Evolutionary conservation across 2,113 vertebrate genomes (phyloP).

Genomic region (Geothlypis trichas): DNA sequence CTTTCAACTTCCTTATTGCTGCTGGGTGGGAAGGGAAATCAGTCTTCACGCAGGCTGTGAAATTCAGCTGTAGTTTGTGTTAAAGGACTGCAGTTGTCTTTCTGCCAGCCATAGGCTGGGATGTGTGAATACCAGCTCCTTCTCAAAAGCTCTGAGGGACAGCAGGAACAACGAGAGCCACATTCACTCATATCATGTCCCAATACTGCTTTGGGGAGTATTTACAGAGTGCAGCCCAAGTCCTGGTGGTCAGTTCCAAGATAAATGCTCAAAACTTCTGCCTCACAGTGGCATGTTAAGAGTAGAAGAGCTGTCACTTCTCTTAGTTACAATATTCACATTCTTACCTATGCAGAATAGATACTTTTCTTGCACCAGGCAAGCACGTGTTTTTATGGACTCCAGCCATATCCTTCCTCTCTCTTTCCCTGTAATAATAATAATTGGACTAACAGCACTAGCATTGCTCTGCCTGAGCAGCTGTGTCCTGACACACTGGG

Average conservation of each 20-base stretch:
- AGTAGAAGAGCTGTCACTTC: background rate
- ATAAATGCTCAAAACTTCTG: background rate
- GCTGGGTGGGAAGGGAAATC: background rate
- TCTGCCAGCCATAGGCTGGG: background rate
- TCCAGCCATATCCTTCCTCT: background rate
- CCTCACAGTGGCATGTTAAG: background rate
- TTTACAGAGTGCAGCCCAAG: background rate
- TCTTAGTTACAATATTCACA: background rate
- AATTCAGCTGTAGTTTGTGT: background rate
- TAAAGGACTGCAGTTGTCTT: background rate
- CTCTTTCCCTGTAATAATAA: background rate
- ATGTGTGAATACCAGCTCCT: background rate
- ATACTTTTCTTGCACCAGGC: background rate
- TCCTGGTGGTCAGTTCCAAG: background rate
- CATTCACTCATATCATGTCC: rapidly evolving
- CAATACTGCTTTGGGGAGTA: background rate
- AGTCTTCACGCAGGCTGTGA: background rate
- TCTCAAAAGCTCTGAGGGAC: background rate
- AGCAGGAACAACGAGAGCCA: background rate
- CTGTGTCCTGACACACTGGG: rapidly evolving
- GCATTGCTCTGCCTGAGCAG: background rate
- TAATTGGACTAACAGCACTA: background rate
- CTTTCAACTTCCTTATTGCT: background rate
- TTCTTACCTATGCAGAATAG: background rate
- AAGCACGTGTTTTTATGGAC: background rate